A percentile compares a stretch with the other conserved stretches of the same genome.
Conservation (phyloP, 2,113 vertebrate species). For the Peromyscus californicus region DNA sequence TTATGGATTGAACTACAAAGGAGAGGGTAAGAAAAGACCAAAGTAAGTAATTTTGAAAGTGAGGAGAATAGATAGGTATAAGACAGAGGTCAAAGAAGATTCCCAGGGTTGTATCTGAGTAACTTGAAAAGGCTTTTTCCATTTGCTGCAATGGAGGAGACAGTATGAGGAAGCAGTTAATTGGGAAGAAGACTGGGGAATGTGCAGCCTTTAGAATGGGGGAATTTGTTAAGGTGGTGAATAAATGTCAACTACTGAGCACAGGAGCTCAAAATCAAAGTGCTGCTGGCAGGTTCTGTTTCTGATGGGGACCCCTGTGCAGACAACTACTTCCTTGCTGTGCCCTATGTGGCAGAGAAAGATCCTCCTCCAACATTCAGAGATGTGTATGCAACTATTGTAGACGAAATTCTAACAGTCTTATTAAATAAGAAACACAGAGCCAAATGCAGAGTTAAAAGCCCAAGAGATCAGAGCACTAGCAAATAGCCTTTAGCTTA, state of each 20-base stretch:
- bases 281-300: not conserved
- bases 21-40: not conserved
- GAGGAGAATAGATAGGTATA: not conserved
- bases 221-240: not conserved
- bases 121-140: not conserved
- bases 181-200: not conserved
- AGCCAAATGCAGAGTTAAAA: no score
- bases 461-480: no score
- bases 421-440: no score
- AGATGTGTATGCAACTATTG: not conserved
- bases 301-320: not conserved
- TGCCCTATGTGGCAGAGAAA: not conserved
- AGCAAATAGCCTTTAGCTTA: no score
- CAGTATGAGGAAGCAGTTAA: not conserved
- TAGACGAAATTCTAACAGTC: no score
- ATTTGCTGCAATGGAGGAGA: not conserved
- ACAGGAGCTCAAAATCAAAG: not conserved
- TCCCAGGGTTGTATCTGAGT: not conserved
- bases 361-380: not conserved
- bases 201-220: not conserved
- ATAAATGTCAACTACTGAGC: not conserved
- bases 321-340: not conserved
- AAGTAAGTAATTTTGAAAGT: not conserved
- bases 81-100: not conserved
- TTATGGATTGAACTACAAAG: not conserved